Evolutionary conservation across 2,797 vertebrate genomes (phyloP).

Genomic region (Distichodus sexfasciatus): DNA sequence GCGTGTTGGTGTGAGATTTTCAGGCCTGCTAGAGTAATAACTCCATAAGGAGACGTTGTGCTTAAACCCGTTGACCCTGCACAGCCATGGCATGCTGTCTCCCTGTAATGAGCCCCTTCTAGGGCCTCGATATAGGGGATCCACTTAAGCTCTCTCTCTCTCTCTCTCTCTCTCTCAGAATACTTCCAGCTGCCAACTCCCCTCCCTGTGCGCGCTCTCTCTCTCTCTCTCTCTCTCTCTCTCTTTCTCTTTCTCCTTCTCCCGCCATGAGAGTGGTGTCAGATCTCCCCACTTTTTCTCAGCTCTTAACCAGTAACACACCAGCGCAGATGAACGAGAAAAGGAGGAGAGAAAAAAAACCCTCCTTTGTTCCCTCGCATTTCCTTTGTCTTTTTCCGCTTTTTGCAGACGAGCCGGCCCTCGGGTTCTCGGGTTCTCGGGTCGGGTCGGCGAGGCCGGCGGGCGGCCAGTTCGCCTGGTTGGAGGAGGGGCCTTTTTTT

Average conservation of each 20-base stretch:
- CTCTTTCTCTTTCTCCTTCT: background rate
- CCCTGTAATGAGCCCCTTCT: conserved; percentile 45
- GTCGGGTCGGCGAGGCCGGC: conserved; percentile 46
- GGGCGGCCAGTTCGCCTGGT: background rate
- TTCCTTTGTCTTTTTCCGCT: conserved; percentile 29
- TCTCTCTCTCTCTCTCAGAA: background rate
- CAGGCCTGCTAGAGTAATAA: conserved; percentile 35
- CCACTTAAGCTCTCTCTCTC: conserved; percentile 12
- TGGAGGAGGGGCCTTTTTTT: conserved; percentile 51
- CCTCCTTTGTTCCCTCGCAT: conserved; percentile 9
- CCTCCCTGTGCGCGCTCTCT: background rate
- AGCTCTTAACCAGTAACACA: conserved; percentile 27
- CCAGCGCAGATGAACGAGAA: conserved; percentile 13
- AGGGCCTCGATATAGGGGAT: conserved; percentile 35
- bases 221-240: background rate
- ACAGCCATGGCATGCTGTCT: conserved; percentile 38
- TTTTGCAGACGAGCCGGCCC: conserved; percentile 22
- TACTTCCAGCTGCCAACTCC: too few species aligned
- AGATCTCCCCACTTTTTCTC: conserved; percentile 25
- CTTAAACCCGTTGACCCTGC: conserved; percentile 48
- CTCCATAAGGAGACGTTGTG: conserved; percentile 46
- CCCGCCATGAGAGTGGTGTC: conserved; percentile 15
- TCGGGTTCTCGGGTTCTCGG: conserved; percentile 28
- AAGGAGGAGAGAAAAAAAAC: conserved; percentile 7
- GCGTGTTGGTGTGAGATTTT: conserved; percentile 43